Base-by-base conservation (phyloP, 2,113 vertebrate species). In the Herpailurus yagouaroundi region DNA sequence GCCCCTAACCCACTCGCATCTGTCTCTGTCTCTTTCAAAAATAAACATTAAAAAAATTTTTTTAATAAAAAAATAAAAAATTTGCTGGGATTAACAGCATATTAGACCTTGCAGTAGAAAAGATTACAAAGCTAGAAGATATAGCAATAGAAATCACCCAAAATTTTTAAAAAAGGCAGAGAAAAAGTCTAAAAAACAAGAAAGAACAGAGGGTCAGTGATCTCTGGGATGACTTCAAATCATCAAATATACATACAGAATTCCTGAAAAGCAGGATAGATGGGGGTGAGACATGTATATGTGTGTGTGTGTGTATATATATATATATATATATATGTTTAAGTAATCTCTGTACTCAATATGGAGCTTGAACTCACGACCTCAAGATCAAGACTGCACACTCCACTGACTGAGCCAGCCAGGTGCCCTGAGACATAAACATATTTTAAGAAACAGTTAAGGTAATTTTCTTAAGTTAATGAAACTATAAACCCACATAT, bases 291-390 rank as follows among this genome's bases (percentile, higher is more conserved):
- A 77, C 1, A 57, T 41, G 41, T 41, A 7, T 41, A 41, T 45
- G 7, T 45, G 1, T 45, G 1, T 45, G 1, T 45, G 1, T 45
- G 1, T 7, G 0, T 45, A 7, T 45, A 7, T 41, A 7, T 45
- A 45, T 45, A 45, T 60, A 7, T 25, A 14, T 36, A 14, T 31
- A 64, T 29, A 66, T 66, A 31, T 41, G 4, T 36, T 71, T 36
- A 71, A 38, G n/a, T 71, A 74, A 74, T 45, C 38, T 74, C 38
- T 74, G 27, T 74, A 23, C 25, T 23, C 38, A 74, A 74, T 38
- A 15, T 74, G 23, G 12, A 38, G 25, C 38, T 45, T 38, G 38
- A 45, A 74, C 13, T 74, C 73, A 74, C 25, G 41, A 41, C 73
- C 23, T 13, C 0, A 13, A 74, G 12, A 74, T 74, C 73, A 15